These are phyloP conservation scores for Neodontobutis hainanensis DNA, from an alignment of 2,113 vertebrate species.

Conservation along the genomic window DNA sequence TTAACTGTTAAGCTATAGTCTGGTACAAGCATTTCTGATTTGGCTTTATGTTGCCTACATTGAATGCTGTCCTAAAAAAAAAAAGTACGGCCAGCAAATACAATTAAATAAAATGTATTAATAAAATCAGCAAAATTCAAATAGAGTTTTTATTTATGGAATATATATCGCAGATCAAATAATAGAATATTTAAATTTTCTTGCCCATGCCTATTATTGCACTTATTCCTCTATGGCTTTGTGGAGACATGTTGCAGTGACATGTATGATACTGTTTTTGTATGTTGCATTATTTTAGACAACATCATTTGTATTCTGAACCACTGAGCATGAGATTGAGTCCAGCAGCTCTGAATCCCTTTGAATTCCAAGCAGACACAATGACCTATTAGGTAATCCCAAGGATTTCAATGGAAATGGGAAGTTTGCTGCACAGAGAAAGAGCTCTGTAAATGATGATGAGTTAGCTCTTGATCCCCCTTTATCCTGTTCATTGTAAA, in stretches of 20 bases:
- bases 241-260: neutral
- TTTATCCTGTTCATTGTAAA: slow-evolving; percentile 66
- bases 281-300: slow-evolving; percentile 27
- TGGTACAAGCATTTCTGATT: too few species aligned
- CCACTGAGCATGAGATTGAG: slow-evolving; percentile 35
- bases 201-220: too few species aligned
- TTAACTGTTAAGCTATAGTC: too few species aligned
- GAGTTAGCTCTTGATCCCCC: slow-evolving; percentile 68
- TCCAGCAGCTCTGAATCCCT: slow-evolving; percentile 22
- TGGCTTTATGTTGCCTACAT: too few species aligned
- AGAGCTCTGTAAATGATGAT: slow-evolving; percentile 70
- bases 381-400: slow-evolving; percentile 79
- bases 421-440: slow-evolving; percentile 64
- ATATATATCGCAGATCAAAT: too few species aligned
- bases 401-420: slow-evolving; percentile 72
- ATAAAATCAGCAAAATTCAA: too few species aligned
- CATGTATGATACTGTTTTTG: neutral
- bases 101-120: too few species aligned
- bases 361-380: slow-evolving; percentile 61
- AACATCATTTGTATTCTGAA: slow-evolving; percentile 38
- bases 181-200: too few species aligned
- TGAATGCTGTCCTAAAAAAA: too few species aligned
- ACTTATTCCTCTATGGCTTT: slow-evolving; percentile 18
- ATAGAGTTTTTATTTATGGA: too few species aligned
- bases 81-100: too few species aligned